phyloP scores from a whole-genome alignment of 2,113 vertebrate genomes.

The Electrona antarctica region DNA sequence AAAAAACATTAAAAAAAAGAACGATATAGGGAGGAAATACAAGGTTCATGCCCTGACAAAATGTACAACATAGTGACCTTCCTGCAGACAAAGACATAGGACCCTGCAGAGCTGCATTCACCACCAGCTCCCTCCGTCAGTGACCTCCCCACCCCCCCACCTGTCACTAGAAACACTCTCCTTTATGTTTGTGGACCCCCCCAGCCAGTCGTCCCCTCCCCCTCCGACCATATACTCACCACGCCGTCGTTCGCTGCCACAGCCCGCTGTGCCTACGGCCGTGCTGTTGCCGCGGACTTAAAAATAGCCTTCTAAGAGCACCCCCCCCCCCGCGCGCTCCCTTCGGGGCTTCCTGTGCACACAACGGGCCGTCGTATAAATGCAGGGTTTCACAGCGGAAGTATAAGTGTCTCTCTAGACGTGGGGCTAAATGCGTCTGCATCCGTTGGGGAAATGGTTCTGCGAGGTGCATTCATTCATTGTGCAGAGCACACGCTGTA shows the following conservation, averaged over 20 bases:
- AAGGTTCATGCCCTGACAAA: no score
- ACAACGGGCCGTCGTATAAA: slow-evolving; percentile 36
- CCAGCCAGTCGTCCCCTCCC: background rate
- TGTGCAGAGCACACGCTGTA: no score
- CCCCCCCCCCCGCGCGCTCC: no score
- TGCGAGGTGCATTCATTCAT: slow-evolving; percentile 8
- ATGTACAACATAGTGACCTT: no score
- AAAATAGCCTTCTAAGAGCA: background rate
- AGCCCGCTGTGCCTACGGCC: slow-evolving; percentile 24
- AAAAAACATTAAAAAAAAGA: no score
- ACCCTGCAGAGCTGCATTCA: slow-evolving; percentile 2
- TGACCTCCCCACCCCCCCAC: slow-evolving; percentile 8
- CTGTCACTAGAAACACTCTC: slow-evolving; percentile 36
- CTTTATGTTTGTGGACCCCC: slow-evolving; percentile 13
- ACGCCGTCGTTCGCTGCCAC: background rate
- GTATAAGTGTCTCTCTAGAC: slow-evolving; percentile 26
- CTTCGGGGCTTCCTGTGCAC: slow-evolving; percentile 15
- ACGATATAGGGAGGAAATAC: no score
- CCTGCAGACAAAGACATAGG: no score
- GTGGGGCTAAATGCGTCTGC: slow-evolving; percentile 36
- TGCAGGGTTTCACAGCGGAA: slow-evolving; percentile 36
- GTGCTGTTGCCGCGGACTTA: background rate
- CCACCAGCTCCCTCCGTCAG: slow-evolving; percentile 2
- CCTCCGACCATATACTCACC: background rate
- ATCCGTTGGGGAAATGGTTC: slow-evolving; percentile 24